Conservation (phyloP, 2,797 vertebrate species). For the Gambusia yucatana region DNA sequence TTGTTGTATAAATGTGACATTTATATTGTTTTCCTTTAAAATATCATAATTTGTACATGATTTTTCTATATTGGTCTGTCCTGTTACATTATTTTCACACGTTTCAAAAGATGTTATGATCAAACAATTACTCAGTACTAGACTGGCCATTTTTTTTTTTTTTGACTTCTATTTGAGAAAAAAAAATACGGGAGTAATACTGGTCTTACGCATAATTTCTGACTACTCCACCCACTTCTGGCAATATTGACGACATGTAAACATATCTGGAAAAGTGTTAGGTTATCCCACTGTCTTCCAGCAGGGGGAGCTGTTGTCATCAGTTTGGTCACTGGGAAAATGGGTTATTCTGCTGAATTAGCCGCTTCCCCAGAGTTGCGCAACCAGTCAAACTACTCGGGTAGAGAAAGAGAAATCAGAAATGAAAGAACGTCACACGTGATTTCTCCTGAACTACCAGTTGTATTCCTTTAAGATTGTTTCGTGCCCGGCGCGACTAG, state of each 20-base stretch:
- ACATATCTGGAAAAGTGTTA: background rate
- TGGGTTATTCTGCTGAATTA: background rate
- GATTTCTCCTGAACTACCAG: constrained; percentile 55
- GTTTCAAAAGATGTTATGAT: background rate
- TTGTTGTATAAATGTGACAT: background rate
- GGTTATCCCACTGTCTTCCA: constrained; percentile 29
- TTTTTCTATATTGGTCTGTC: background rate
- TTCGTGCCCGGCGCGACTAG: background rate
- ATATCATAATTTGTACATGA: background rate
- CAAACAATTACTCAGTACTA: background rate
- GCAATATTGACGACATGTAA: background rate
- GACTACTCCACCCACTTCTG: background rate
- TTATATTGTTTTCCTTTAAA: background rate
- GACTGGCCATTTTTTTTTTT: background rate
- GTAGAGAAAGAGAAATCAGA: constrained; percentile 20
- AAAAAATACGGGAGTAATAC: background rate
- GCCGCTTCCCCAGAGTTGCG: constrained; percentile 6
- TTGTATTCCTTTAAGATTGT: constrained; percentile 7
- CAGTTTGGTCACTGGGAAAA: background rate
- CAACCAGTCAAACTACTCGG: constrained; percentile 30
- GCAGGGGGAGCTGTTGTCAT: constrained; percentile 69
- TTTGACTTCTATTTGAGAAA: background rate
- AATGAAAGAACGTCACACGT: constrained; percentile 48
- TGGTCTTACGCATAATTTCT: background rate
- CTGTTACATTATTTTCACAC: background rate